Evolutionary conservation across 2,888 invertebrate genomes (phyloP).

Genomic region (Hirtodrosophila histrioides): DNA sequence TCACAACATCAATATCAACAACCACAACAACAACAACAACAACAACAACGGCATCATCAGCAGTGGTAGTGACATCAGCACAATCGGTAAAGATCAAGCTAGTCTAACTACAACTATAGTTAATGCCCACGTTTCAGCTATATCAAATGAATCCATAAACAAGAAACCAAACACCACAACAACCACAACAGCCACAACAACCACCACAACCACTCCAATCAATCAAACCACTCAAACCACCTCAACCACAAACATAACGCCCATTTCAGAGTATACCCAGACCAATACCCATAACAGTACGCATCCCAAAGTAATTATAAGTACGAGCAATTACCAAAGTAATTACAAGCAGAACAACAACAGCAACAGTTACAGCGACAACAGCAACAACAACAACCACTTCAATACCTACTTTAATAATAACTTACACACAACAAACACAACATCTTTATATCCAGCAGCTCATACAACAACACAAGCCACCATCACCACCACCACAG

Average conservation of each 20-base stretch:
- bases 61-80: slow-evolving; percentile 81
- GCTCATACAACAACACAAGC: slow-evolving; percentile 63
- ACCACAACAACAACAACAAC: slow-evolving; percentile 53
- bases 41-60: slow-evolving; percentile 81
- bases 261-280: slow-evolving; percentile 25
- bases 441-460: slow-evolving; percentile 77
- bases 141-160: slow-evolving; percentile 19
- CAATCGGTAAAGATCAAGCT: slow-evolving; percentile 84
- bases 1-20: slow-evolving; percentile 26
- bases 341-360: slow-evolving; percentile 7
- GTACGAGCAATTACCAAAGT: slow-evolving; percentile 17
- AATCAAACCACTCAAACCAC: slow-evolving; percentile 13
- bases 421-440: slow-evolving; percentile 52
- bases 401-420: slow-evolving; percentile 35
- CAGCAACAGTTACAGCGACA: slow-evolving; percentile 6
- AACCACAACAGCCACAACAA: slow-evolving; percentile 10
- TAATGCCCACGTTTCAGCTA: slow-evolving; percentile 46
- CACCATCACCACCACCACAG: slow-evolving; percentile 21
- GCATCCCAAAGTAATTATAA: not conserved
- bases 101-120: slow-evolving; percentile 56
- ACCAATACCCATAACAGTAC: slow-evolving; percentile 3
- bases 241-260: slow-evolving; percentile 13
- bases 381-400: slow-evolving; percentile 25
- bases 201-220: slow-evolving; percentile 2
- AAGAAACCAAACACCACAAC: slow-evolving; percentile 18